Evolutionary conservation across 2,888 invertebrate genomes (phyloP).

Genomic region (Melinaea menophilus): DNA sequence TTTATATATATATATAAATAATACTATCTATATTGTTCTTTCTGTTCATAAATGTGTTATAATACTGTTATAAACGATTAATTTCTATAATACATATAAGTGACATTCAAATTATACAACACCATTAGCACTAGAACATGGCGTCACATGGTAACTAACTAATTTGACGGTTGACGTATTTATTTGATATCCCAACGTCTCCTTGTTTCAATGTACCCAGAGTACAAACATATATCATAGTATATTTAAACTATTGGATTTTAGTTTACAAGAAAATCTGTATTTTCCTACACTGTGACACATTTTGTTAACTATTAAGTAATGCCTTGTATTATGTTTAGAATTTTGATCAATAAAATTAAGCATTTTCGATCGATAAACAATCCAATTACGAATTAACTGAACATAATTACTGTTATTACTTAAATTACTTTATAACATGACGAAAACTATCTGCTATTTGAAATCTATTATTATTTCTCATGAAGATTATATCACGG

Average conservation of each 20-base stretch:
- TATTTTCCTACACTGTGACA: neutral
- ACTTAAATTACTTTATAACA: slow-evolving; percentile 14
- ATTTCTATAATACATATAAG: neutral
- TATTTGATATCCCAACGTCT: slow-evolving; percentile 36
- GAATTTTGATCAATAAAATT: slow-evolving; percentile 4
- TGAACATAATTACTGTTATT: slow-evolving; percentile 16
- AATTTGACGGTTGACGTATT: slow-evolving; percentile 67
- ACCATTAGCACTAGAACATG: slow-evolving; percentile 31
- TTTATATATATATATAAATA: too few relatives aligned
- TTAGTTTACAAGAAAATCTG: too few relatives aligned
- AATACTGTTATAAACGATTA: too few relatives aligned
- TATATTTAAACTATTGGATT: too few relatives aligned
- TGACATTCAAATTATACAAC: neutral
- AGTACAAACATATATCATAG: neutral
- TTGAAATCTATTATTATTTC: slow-evolving; percentile 1
- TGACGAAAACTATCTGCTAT: neutral
- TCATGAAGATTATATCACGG: slow-evolving; percentile 15
- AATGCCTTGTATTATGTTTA: neutral
- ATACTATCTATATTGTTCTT: too few relatives aligned
- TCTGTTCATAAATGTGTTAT: too few relatives aligned
- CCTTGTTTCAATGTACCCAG: slow-evolving; percentile 36
- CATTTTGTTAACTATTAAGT: slow-evolving; percentile 1
- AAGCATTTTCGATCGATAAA: slow-evolving; percentile 6
- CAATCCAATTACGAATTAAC: slow-evolving; percentile 14
- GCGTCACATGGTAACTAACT: slow-evolving; percentile 40